Base-by-base conservation (phyloP, 2,113 vertebrate genomes). In the Amia ocellicauda region DNA sequence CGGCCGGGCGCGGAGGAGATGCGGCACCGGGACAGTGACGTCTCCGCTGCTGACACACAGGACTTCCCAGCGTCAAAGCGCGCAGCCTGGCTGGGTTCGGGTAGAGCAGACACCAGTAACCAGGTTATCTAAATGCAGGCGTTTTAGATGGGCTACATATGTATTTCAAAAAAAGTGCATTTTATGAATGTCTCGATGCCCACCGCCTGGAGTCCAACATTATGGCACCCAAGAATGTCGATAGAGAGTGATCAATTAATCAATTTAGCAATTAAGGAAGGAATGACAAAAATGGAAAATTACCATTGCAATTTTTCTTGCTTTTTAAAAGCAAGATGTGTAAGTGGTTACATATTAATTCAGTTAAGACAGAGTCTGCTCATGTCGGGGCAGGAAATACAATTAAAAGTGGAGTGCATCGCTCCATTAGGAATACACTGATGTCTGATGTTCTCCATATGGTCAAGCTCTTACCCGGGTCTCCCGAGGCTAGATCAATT, bases 301-400 rank as follows among this genome's bases (percentile, higher is more conserved):
- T n/a, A n/a, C n/a, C n/a, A n/a, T n/a, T n/a, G n/a, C n/a, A n/a
- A n/a, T n/a, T n/a, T n/a, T n/a, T n/a, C n/a, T n/a, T n/a, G n/a
- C n/a, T n/a, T n/a, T n/a, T n/a, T n/a, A n/a, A n/a, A n/a, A n/a
- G n/a, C n/a, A n/a, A n/a, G 14, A 4, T 31, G 22, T 58, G 4
- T 58, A 41, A 58, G 40, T 10, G 20, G n/a, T 17, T n/a, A 40
- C 53, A 29, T 19, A n/a, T 28, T 20, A 42, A 58, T 41, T 41
- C 11, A 22, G 10, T n/a, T 2, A n/a, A n/a, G n/a, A n/a, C 22
- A 10, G n/a, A 41, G 29, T 20, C 4, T 41, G 40, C 56, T 22
- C 31, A 10, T 28, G 56, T 22, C 56, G 20, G 11, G n/a, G 14
- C 56, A 58, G 56, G 56, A 58, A 58, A 23, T 41, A 41, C 56